These are phyloP conservation scores for Seira sanloemensis DNA, from an alignment of 2,888 invertebrate species.

Conservation along the genomic window DNA sequence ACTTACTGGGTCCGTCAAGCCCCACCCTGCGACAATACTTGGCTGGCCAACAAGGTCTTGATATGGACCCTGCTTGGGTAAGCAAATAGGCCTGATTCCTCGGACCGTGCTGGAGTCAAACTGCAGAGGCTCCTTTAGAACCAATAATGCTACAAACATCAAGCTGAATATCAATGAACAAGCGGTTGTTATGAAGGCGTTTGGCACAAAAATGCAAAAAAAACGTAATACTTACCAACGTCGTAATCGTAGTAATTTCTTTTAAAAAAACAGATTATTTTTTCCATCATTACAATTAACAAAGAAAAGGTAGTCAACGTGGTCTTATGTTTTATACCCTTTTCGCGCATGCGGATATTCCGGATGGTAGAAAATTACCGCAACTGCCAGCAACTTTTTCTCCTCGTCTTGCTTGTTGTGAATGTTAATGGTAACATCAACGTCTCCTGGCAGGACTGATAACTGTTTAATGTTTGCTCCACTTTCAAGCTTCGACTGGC, in stretches of 20 bases:
- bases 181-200: too few species aligned
- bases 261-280: neutral
- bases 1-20: conserved; percentile 21
- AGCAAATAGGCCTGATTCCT: conserved; percentile 29
- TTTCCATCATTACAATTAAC: neutral
- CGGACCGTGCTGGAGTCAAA: neutral
- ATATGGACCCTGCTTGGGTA: neutral
- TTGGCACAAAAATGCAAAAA: too few species aligned
- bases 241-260: conserved; percentile 26
- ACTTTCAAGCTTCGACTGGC: neutral
- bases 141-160: conserved; percentile 15
- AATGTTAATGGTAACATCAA: conserved; percentile 9
- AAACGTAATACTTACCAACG: conserved; percentile 20
- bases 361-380: conserved; percentile 22
- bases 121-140: neutral
- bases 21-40: conserved; percentile 30
- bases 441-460: neutral
- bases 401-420: conserved; percentile 17
- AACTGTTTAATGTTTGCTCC: neutral
- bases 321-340: too few species aligned
- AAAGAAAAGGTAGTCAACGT: too few species aligned
- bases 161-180: neutral
- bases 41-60: neutral
- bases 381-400: neutral
- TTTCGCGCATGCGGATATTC: neutral